Base-by-base conservation (phyloP, 2,113 vertebrate species). In the Trematomus loennbergii region DNA sequence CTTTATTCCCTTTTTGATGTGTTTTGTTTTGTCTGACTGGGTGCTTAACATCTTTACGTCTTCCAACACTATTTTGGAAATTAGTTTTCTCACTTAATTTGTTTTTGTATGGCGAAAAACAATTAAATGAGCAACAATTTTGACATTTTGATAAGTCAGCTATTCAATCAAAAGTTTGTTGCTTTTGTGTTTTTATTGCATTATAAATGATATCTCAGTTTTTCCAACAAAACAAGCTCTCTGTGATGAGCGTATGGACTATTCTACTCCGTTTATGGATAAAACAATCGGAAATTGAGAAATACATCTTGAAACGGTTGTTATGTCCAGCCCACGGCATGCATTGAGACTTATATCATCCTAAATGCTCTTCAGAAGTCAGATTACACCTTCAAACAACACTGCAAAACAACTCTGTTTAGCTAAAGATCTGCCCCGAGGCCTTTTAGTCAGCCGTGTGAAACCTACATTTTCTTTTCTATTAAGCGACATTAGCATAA, bases 391-490 rank as follows among this genome's bases (percentile, higher is more conserved):
- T 72, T 40, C 71, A 50, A 58, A 60, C 22, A 72, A 58, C 12
- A 8, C 52, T 48, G 57, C 17, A 68, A 58, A 87, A 63, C 25
- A 10, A 2, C 65, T 72, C 11, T 12, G 17, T 59, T 71, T 5
- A 16, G n/a, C 33, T 46, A n/a, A 71, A 55, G 5, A 57, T 40
- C 13, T 81, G 52, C 72, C 81, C 81, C 0, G 3, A 57, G 74
- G 63, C 50, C 45, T 29, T 63, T 57, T 5, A 66, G 75, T 54
- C n/a, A 75, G 65, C 52, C 9, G 12, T 61, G 52, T 72, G 20
- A 75, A 68, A 65, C 17, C 49, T 46, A 70, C 36, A n/a, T 72
- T 43, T 60, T 60, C 62, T 53, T 81, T 63, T 73, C 25, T 55
- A 63, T 16, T 72, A 72, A 63, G 52, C 12, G 46, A 46, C 40